Percentiles rank a stretch among this genome's conserved stretches.
These are phyloP conservation scores for Urocitellus parryii DNA, from an alignment of 2,113 vertebrate genomes.

Conservation along the genomic window DNA sequence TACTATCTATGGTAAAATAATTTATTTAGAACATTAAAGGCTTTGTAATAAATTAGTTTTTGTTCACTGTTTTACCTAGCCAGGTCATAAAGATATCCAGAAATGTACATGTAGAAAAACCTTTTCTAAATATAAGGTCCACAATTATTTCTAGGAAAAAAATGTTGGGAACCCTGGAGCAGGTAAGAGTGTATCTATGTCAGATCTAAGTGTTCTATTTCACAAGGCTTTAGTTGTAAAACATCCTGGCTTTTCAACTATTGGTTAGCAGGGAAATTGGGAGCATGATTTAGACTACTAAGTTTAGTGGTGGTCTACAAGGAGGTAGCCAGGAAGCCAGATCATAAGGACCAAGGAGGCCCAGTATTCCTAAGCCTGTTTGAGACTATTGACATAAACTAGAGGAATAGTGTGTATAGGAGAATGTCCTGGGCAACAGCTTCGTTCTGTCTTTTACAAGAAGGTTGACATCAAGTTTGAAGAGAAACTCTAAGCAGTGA, in stretches of 20 bases:
- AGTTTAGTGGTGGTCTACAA: neutral
- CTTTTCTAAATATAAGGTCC: neutral
- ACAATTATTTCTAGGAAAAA: neutral
- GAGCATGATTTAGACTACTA: neutral
- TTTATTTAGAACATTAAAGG: neutral
- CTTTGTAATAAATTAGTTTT: neutral
- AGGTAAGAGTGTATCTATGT: neutral
- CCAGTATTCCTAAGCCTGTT: neutral
- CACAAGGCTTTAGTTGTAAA: neutral
- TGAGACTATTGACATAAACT: neutral
- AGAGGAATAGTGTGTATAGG: rapidly evolving
- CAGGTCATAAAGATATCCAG: neutral
- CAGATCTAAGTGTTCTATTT: neutral
- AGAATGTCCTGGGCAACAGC: neutral
- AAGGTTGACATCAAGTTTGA: neutral
- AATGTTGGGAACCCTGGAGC: neutral
- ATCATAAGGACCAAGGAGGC: neutral
- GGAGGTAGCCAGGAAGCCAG: neutral
- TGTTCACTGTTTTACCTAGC: neutral
- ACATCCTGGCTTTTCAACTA: neutral
- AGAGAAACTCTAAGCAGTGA: neutral
- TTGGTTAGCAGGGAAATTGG: neutral
- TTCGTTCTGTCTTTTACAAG: conserved; percentile 30
- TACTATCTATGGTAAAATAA: neutral
- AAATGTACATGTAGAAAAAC: neutral